Base-by-base conservation (phyloP, 2,113 vertebrate species). In the Hippocampus abdominalis region DNA sequence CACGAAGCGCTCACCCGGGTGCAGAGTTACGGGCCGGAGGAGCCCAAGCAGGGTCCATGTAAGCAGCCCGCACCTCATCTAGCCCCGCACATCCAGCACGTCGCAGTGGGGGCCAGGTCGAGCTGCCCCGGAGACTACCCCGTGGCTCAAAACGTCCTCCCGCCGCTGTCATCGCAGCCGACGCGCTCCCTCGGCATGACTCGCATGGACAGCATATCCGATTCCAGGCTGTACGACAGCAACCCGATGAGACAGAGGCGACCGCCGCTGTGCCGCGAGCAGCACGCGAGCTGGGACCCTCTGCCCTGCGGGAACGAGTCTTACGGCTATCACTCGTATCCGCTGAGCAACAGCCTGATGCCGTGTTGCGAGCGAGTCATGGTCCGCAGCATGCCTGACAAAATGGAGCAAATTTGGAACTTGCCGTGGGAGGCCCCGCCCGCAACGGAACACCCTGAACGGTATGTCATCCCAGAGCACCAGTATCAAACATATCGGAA, bases 401-500 rank as follows among this genome's bases (percentile, higher is more conserved):
- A 98, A 92, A 99, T 99, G 95, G 97, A 99, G 75, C 97, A 99
- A 10, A 94, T 98, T 78, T 99, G 97, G 96, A 93, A 93, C 81
- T 95, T 93, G n/a, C 96, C 96, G 12, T 98, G 96, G 96, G 94
- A 95, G 72, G 92, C 87, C 72, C 86, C 93, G 63, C 78, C 87
- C 23, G 90, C 88, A 64, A 73, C 65, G 53, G 96, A 99, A 79
- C 94, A 93, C 27, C 93, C 90, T 74, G 96, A 98, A 70, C 94
- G 93, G 57, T 94, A 94, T 27, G 87, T 94, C 73, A 95, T 98
- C 79, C 96, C 96, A 57, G 97, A 99, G 69, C 96, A 98, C 77
- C 97, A 96, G 86, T 98, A 96, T 89, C 96, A 98, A 87, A 97
- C 96, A 10, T 99, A 98, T 84, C 95, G 96, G 81, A 98, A 98